These are phyloP conservation scores for Galleria mellonella DNA, from an alignment of 1,140 invertebrate species.

Conservation along the genomic window DNA sequence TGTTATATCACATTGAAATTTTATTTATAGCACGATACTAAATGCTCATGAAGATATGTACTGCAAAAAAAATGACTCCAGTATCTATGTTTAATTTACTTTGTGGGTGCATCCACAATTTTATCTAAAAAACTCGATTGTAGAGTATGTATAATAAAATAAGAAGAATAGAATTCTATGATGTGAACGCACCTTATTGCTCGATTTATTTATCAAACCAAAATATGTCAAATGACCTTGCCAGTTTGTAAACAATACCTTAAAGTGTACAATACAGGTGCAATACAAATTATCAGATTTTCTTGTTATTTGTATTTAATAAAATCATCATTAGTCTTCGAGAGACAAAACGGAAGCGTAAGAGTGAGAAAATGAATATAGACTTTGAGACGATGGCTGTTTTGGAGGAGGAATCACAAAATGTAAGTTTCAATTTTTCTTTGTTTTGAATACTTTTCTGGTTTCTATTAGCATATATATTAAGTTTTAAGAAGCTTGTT, in stretches of 20 bases:
- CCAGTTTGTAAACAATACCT: constrained; percentile 70
- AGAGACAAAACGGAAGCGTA: constrained; percentile 1
- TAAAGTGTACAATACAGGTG: constrained; percentile 48
- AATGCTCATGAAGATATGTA: too few species aligned
- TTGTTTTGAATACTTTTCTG: constrained; percentile 23
- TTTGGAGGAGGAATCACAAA: constrained; percentile 64
- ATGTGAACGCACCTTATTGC: background rate
- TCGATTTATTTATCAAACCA: constrained; percentile 60
- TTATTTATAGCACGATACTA: too few species aligned
- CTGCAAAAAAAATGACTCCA: too few species aligned
- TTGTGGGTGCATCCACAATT: too few species aligned
- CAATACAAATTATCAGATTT: constrained; percentile 26
- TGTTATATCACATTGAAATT: too few species aligned
- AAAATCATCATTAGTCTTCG: background rate
- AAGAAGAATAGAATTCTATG: too few species aligned
- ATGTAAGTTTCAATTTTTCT: constrained; percentile 47
- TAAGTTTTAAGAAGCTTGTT: too few species aligned
- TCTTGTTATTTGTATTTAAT: constrained; percentile 25
- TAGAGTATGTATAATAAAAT: background rate
- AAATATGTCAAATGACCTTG: constrained; percentile 72
- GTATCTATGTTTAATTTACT: too few species aligned
- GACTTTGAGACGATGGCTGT: constrained; percentile 67
- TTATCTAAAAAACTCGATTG: too few species aligned
- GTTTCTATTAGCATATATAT: too few species aligned
- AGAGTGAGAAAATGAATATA: constrained; percentile 50